These are phyloP conservation scores for Drepana falcataria DNA, from an alignment of 2,888 invertebrate species.

Conservation along the genomic window DNA sequence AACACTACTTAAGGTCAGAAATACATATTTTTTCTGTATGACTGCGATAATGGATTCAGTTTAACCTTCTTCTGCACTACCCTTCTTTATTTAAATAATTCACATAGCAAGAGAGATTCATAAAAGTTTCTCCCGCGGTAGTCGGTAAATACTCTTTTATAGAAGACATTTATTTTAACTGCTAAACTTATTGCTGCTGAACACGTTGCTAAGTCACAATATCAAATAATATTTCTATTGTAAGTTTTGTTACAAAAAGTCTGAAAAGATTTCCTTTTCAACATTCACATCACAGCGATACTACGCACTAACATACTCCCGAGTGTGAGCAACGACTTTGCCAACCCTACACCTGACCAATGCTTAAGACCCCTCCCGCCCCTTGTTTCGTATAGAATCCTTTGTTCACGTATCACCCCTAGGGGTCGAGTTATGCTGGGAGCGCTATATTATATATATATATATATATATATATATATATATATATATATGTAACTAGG, in stretches of 20 bases:
- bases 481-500: too few species aligned
- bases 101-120: too few species aligned
- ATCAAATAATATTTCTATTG: not conserved
- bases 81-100: too few species aligned
- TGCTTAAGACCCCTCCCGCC: conserved; percentile 23
- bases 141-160: too few species aligned
- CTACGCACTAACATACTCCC: not conserved
- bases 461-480: too few species aligned
- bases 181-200: too few species aligned
- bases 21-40: too few species aligned
- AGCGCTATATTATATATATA: not conserved
- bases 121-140: too few species aligned
- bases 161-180: too few species aligned
- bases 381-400: conserved; percentile 24
- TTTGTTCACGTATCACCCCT: conserved; percentile 26
- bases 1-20: too few species aligned
- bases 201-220: not conserved
- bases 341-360: conserved; percentile 27
- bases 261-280: not conserved
- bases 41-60: too few species aligned
- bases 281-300: not conserved
- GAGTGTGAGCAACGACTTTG: conserved; percentile 12
- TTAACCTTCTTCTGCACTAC: too few species aligned
- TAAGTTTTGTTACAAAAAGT: not conserved
- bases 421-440: conserved; percentile 24